A percentile compares a stretch with the other conserved stretches of the same genome.
Evolutionary conservation across 2,797 vertebrate species (phyloP).

Genomic region (Macropodus opercularis): DNA sequence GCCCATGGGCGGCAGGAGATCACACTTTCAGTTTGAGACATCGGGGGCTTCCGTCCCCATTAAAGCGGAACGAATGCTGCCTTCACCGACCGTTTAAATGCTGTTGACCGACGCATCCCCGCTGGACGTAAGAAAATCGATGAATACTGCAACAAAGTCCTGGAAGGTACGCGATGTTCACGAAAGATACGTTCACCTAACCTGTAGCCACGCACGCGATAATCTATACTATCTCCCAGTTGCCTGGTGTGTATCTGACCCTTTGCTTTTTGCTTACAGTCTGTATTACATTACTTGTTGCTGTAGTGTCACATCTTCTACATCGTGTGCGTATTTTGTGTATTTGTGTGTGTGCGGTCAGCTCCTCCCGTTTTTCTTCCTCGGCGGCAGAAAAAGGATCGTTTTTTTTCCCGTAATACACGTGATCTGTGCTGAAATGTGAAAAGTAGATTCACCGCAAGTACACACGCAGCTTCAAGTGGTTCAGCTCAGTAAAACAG

Average conservation of each 20-base stretch:
- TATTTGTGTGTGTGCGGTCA: slow-evolving; percentile 15
- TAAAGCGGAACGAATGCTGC: slow-evolving; percentile 1
- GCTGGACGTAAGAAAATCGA: slow-evolving; percentile 27
- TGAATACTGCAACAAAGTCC: slow-evolving; percentile 36
- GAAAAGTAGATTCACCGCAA: slow-evolving; percentile 17
- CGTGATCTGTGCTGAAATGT: slow-evolving; percentile 40
- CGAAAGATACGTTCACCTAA: background rate
- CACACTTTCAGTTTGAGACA: background rate
- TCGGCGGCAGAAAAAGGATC: background rate
- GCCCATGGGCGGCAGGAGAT: slow-evolving; percentile 5
- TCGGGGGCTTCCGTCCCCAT: background rate
- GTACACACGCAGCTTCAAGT: slow-evolving; percentile 3
- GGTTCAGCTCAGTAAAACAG: slow-evolving; percentile 4
- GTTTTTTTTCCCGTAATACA: slow-evolving; percentile 29
- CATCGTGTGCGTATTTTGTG: slow-evolving; percentile 14
- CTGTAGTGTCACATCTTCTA: slow-evolving; percentile 19
- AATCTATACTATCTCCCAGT: background rate
- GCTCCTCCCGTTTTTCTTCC: slow-evolving; percentile 36
- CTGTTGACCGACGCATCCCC: slow-evolving; percentile 2
- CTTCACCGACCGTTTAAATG: background rate
- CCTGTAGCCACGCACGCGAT: background rate
- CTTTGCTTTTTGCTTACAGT: background rate
- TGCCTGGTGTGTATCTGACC: background rate
- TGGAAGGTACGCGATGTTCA: slow-evolving; percentile 74
- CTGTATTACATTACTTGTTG: slow-evolving; percentile 3